These are phyloP conservation scores for Drosophila monieri DNA, from an alignment of 2,888 invertebrate genomes.

Conservation along the genomic window DNA sequence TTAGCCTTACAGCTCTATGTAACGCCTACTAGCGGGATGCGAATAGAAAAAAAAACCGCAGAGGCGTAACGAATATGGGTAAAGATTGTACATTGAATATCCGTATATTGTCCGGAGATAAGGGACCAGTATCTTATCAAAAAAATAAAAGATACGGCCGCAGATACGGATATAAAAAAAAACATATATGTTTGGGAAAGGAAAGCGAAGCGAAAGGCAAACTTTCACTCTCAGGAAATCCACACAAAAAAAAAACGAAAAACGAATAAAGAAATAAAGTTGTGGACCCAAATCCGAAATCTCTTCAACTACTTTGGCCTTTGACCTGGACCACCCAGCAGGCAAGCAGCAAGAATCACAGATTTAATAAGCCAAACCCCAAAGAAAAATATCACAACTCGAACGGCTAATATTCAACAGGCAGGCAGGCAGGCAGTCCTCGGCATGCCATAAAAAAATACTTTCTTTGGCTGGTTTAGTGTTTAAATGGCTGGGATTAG, in stretches of 20 bases:
- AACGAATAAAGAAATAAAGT: constrained; percentile 3
- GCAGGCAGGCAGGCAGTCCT: constrained; percentile 7
- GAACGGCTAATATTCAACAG: constrained; percentile 40
- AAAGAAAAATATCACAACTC: constrained; percentile 23
- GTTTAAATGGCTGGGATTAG: constrained; percentile 41
- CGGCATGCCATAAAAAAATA: constrained; percentile 15
- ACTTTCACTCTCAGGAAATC: constrained; percentile 32
- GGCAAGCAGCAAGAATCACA: constrained; percentile 41
- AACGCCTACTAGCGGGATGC: constrained; percentile 30
- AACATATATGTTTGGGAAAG: neutral
- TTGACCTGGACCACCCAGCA: constrained; percentile 22
- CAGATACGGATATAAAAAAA: constrained; percentile 5
- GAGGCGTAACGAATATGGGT: constrained; percentile 56
- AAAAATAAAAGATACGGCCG: constrained; percentile 25
- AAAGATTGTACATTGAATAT: constrained; percentile 36
- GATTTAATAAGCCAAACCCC: constrained; percentile 53
- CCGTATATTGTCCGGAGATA: constrained; percentile 45
- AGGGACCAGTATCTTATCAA: constrained; percentile 58
- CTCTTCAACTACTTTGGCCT: constrained; percentile 34
- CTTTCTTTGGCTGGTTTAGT: constrained; percentile 20
- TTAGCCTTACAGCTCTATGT: constrained; percentile 32
- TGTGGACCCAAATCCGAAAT: constrained; percentile 25
- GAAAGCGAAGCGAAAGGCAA: constrained; percentile 5
- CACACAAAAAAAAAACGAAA: constrained; percentile 4
- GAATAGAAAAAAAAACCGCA: constrained; percentile 18